phyloP scores from a whole-genome alignment of 1,140 invertebrate species.

The Eumaeus atala region DNA sequence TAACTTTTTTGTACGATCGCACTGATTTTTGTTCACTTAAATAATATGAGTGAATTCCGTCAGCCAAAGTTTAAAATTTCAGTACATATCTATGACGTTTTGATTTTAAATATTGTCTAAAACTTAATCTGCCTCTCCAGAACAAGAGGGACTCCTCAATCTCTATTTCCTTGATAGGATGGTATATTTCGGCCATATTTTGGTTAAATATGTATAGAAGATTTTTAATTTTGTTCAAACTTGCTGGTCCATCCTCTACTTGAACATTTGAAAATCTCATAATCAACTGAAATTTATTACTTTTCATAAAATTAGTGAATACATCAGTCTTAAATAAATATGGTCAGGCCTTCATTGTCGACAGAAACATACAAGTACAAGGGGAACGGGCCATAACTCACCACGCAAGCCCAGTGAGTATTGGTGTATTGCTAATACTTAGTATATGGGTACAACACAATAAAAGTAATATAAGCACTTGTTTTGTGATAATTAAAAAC shows the following conservation, averaged over 20 bases:
- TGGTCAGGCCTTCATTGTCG: too few species aligned
- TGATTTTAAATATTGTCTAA: slow-evolving; percentile 20
- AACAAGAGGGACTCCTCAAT: slow-evolving; percentile 19
- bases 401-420: too few species aligned
- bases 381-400: too few species aligned
- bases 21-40: slow-evolving; percentile 15
- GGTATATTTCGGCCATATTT: slow-evolving; percentile 19
- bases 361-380: too few species aligned
- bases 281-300: slow-evolving; percentile 12
- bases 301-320: slow-evolving; percentile 11
- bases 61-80: neutral
- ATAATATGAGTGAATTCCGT: slow-evolving; percentile 17
- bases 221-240: slow-evolving; percentile 20
- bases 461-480: too few species aligned
- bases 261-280: slow-evolving; percentile 11
- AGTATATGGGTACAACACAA: too few species aligned
- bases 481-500: too few species aligned
- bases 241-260: slow-evolving; percentile 14
- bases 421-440: too few species aligned
- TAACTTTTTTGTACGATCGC: slow-evolving; percentile 12
- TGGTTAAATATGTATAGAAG: slow-evolving; percentile 18
- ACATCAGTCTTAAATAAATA: slow-evolving; percentile 9
- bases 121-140: slow-evolving; percentile 18
- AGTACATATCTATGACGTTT: slow-evolving; percentile 15
- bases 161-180: slow-evolving; percentile 16